phyloP scores from a whole-genome alignment of 2,113 vertebrate species.

The Cercopithecus mona region DNA sequence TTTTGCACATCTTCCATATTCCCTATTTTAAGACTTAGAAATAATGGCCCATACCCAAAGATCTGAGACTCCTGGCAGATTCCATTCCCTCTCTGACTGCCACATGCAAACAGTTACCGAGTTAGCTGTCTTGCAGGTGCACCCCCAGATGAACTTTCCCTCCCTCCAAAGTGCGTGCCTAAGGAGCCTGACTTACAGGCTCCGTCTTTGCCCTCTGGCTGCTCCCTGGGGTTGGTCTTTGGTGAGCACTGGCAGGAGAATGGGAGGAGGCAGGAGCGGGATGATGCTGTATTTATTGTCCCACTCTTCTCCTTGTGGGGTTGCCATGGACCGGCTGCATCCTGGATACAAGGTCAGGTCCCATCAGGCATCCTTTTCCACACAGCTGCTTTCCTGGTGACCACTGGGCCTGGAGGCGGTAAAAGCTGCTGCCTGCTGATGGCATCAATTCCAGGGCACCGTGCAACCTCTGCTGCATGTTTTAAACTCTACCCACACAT shows the following conservation, averaged over 20 bases:
- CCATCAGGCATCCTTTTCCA: background rate
- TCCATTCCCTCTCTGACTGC: background rate
- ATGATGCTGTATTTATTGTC: too few relatives aligned
- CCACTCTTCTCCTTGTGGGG: background rate
- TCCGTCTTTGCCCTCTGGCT: background rate
- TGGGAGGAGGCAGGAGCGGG: background rate
- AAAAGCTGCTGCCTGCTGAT: background rate
- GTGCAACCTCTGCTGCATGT: background rate
- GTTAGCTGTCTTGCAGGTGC: background rate
- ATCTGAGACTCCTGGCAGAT: background rate
- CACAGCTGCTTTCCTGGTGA: too few relatives aligned
- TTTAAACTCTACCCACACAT: background rate
- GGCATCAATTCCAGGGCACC: background rate
- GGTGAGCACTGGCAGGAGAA: background rate
- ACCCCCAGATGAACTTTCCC: background rate
- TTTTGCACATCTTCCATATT: background rate
- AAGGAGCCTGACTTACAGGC: background rate
- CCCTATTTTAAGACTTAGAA: background rate
- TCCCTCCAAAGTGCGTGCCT: fast-evolving
- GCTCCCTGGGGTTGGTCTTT: background rate
- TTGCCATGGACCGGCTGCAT: background rate
- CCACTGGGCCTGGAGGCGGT: background rate
- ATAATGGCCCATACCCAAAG: background rate
- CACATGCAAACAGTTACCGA: background rate
- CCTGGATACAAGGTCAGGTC: background rate